Percentiles rank a stretch among this genome's conserved stretches.
These are phyloP conservation scores for Camarhynchus parvulus DNA, from an alignment of 2,113 vertebrate genomes.

Conservation along the genomic window DNA sequence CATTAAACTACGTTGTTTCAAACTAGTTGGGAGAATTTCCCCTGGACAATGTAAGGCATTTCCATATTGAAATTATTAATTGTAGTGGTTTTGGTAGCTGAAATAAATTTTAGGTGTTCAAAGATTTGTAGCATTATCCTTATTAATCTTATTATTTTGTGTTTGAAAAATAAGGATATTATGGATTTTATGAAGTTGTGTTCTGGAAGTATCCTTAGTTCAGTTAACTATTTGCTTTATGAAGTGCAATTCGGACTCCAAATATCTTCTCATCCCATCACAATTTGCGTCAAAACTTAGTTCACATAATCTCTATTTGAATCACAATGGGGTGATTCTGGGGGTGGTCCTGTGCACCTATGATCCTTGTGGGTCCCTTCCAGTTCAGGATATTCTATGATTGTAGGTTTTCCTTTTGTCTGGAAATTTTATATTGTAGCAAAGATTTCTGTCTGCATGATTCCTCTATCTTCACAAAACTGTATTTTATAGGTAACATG, in stretches of 20 bases:
- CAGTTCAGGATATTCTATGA: background rate
- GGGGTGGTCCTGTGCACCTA: background rate
- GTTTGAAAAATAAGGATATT: background rate
- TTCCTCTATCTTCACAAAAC: background rate
- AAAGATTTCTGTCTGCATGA: background rate
- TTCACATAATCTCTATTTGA: background rate
- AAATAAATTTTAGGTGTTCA: background rate
- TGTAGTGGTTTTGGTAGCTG: background rate
- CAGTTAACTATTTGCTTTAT: background rate
- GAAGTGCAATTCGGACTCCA: background rate
- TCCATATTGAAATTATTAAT: background rate
- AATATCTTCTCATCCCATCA: background rate
- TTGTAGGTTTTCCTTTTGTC: background rate
- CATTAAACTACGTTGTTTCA: background rate
- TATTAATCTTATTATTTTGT: background rate
- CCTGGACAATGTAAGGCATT: background rate
- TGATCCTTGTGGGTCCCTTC: background rate
- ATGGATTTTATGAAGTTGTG: fast-evolving
- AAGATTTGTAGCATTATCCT: background rate
- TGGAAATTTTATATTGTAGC: background rate
- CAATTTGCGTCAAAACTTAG: background rate
- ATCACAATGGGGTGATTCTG: background rate
- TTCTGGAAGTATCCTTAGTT: background rate
- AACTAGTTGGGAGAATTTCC: background rate
- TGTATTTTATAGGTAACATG: background rate